Evolutionary conservation across 2,113 vertebrate species (phyloP).

Genomic region (Crotalus viridis): DNA sequence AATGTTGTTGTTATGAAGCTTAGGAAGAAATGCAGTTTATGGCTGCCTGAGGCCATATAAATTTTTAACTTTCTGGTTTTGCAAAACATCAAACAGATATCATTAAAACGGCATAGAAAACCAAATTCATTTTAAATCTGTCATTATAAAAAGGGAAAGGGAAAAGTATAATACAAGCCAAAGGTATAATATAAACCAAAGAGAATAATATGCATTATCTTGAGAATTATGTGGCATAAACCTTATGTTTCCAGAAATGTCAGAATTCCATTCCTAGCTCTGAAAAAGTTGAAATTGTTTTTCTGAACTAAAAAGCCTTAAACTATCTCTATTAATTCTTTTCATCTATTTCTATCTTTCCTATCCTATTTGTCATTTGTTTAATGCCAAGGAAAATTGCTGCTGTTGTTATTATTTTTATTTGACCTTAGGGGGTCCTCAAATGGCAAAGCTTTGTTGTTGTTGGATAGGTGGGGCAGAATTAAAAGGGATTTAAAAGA

Average conservation of each 20-base stretch:
- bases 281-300: conserved; percentile 16
- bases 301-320: neutral
- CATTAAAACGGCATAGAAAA: conserved; percentile 46
- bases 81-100: conserved; percentile 48
- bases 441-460: neutral
- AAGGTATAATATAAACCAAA: neutral
- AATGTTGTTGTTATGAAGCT: conserved; percentile 49
- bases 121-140: conserved; percentile 46
- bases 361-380: neutral
- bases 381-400: neutral
- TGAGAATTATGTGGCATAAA: conserved; percentile 21
- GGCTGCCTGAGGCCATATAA: conserved; percentile 32
- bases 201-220: neutral
- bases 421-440: neutral
- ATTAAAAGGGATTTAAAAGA: neutral
- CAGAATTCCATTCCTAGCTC: conserved; percentile 44
- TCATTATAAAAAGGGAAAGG: conserved; percentile 40
- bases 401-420: neutral
- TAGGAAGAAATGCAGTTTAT: conserved; percentile 44
- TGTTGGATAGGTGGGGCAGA: neutral
- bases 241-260: conserved; percentile 39
- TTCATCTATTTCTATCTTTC: neutral
- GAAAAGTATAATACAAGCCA: conserved; percentile 9
- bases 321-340: conserved; percentile 32
- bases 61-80: conserved; percentile 51